phyloP scores from a whole-genome alignment of 2,888 invertebrate species.

The Tenthredo livida region DNA sequence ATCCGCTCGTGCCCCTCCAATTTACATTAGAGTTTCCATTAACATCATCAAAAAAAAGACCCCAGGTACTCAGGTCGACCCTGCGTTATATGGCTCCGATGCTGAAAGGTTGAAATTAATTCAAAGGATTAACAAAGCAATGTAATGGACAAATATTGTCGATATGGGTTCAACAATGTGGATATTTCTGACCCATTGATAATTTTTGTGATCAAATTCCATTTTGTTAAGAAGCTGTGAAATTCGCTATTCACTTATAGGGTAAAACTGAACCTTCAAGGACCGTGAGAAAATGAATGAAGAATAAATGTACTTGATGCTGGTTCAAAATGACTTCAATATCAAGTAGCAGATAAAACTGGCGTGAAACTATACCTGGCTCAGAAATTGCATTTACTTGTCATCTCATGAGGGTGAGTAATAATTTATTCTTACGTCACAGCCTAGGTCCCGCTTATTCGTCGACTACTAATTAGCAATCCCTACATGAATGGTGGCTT shows the following conservation, averaged over 20 bases:
- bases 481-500: background rate
- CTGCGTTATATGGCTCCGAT: no score
- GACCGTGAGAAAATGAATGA: background rate
- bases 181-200: background rate
- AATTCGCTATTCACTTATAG: background rate
- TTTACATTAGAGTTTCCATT: no score
- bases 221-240: background rate
- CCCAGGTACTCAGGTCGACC: no score
- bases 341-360: background rate
- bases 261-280: background rate
- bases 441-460: background rate
- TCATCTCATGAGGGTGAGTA: background rate
- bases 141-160: no score
- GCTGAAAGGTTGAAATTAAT: no score
- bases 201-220: background rate
- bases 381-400: slow-evolving; percentile 39
- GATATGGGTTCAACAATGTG: background rate
- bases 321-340: background rate
- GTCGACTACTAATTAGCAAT: slow-evolving; percentile 34
- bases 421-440: slow-evolving; percentile 43
- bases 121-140: no score
- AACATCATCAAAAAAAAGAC: no score
- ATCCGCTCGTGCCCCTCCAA: no score
- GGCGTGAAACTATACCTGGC: background rate
- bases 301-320: background rate